Base-by-base conservation (phyloP, 2,113 vertebrate genomes). In the Pseudopodoces humilis region DNA sequence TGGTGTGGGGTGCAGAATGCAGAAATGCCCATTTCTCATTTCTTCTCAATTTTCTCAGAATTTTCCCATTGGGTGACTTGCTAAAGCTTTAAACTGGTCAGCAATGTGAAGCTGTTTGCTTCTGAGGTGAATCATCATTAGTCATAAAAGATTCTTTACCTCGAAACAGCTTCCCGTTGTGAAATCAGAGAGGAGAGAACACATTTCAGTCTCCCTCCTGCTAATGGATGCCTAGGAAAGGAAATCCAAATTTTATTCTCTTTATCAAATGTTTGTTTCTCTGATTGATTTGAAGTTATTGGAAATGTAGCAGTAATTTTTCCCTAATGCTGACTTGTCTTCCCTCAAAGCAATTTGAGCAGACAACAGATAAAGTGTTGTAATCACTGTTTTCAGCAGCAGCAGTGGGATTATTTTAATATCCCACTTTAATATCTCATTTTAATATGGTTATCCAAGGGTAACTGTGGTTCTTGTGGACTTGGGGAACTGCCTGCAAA, bases 81-180 rank as follows among this genome's bases (percentile, higher is more conserved):
- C n/a, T 88, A 19, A 67, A 88, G 79, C 64, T 83, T 64, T 69
- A 7, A 74, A 8, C 22, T 67, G 77, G 80, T 86, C 94, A 84
- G 76, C 80, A 52, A 0, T 9, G 25, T 86, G 94, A 91, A 71
- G 83, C 91, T 68, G 49, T 72, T 92, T 81, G 86, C 94, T 64
- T 64, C 62, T 52, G 72, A 85, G 62, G 62, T 95, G 92, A 97
- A 82, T 96, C 94, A 97, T 82, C 65, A 9, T 92, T 94, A 96
- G 91, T 96, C 95, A 95, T 37, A 24, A 55, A 91, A 87, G 74
- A 58, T 82, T 60, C 69, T 86, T 75, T 75, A 68, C 91, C 88
- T 92, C 9, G 0, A 50, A 88, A 49, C 0, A 14, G 78, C 76
- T 96, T 96, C 91, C 95, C 3, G 0, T 86, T 92, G 50, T 69